Evolutionary conservation across 53 echinoderm and acorn worm species (phyloP).

Genomic region (Holothuria leucospilota): DNA sequence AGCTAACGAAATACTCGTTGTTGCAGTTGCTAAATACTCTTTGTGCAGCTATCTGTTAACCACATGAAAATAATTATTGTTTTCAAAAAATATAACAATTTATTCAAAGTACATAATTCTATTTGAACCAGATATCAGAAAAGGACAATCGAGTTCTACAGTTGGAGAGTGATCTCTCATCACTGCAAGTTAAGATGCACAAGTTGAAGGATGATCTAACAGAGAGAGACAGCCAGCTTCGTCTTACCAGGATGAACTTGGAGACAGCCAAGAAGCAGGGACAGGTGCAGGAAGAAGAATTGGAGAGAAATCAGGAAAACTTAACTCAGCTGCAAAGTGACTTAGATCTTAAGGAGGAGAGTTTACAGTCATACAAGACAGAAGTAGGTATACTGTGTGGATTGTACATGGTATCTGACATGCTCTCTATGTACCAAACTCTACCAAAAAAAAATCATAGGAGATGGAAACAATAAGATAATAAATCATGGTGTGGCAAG

Average conservation of each 20-base stretch:
- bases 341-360: slow-evolving; percentile 78
- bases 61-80: too few species aligned
- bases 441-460: too few species aligned
- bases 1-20: too few species aligned
- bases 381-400: slow-evolving; percentile 65
- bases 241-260: slow-evolving; percentile 81
- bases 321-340: slow-evolving; percentile 79
- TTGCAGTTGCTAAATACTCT: too few species aligned
- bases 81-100: background rate
- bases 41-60: too few species aligned
- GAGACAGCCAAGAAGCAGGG: slow-evolving; percentile 83
- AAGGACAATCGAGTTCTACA: slow-evolving; percentile 71
- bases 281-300: slow-evolving; percentile 78
- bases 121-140: slow-evolving; percentile 64
- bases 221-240: slow-evolving; percentile 78
- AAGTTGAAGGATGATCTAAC: slow-evolving; percentile 73
- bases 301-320: slow-evolving; percentile 77
- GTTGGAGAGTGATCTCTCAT: slow-evolving; percentile 73
- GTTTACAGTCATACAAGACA: slow-evolving; percentile 62
- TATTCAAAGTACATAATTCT: background rate
- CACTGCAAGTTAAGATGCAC: slow-evolving; percentile 66
- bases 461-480: too few species aligned
- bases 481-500: too few species aligned
- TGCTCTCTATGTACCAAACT: too few species aligned
- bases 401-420: background rate